Percentiles rank a stretch among this genome's conserved stretches.
These are phyloP conservation scores for Bombus impatiens DNA, from an alignment of 1,140 invertebrate species.

Conservation along the genomic window DNA sequence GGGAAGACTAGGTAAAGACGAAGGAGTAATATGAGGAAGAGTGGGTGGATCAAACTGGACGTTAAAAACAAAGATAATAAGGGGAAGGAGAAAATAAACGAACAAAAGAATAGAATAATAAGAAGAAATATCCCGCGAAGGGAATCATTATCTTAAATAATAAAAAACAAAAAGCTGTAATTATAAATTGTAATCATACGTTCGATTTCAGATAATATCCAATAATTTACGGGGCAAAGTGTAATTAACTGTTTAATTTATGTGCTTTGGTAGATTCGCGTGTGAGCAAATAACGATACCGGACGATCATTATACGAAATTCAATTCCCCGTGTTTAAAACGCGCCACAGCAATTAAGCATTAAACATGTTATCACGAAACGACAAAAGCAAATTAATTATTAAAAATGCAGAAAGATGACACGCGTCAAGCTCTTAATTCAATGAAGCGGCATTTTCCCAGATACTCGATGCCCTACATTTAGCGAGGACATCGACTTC, in stretches of 20 bases:
- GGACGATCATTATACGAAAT: background rate
- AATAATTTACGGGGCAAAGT: background rate
- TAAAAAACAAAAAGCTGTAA: too few relatives aligned
- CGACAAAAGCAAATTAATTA: background rate
- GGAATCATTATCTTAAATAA: too few relatives aligned
- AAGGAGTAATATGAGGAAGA: too few relatives aligned
- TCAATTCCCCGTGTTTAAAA: background rate
- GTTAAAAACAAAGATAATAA: too few relatives aligned
- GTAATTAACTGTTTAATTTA: background rate
- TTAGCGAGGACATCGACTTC: background rate
- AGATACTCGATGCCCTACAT: constrained; percentile 4
- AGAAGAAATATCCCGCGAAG: too few relatives aligned
- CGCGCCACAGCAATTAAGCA: background rate
- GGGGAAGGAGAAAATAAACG: too few relatives aligned
- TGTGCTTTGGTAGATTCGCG: too few relatives aligned
- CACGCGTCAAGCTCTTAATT: background rate
- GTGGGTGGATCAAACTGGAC: too few relatives aligned
- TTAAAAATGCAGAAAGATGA: background rate
- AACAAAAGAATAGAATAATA: too few relatives aligned
- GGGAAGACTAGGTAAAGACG: too few relatives aligned
- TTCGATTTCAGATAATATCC: background rate
- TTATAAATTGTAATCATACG: background rate
- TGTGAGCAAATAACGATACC: too few relatives aligned
- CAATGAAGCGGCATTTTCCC: background rate
- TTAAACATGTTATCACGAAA: background rate